Conservation (phyloP, 2,797 vertebrate genomes). For the Phrynocephalus guinanensis region DNA sequence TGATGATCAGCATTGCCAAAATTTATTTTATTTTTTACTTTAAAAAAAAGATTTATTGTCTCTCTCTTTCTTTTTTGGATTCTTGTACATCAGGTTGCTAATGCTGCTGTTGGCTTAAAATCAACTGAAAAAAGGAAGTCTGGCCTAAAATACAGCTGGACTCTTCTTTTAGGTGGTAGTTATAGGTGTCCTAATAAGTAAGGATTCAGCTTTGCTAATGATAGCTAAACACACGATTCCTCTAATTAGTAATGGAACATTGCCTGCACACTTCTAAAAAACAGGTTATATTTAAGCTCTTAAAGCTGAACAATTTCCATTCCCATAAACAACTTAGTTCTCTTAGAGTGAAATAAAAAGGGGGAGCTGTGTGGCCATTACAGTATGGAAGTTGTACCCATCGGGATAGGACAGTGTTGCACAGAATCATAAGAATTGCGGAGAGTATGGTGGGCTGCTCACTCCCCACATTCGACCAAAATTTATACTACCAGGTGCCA, state of each 20-base stretch:
- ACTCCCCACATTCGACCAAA: too few relatives aligned
- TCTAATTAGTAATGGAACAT: not conserved
- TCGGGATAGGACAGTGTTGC: too few relatives aligned
- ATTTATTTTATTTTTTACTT: not conserved
- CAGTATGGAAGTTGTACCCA: too few relatives aligned
- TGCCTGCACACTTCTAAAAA: not conserved
- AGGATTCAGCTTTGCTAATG: not conserved
- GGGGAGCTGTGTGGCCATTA: too few relatives aligned
- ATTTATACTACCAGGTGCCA: too few relatives aligned
- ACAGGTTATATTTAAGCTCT: not conserved
- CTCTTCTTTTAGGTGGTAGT: not conserved
- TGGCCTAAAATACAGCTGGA: conserved; percentile 34
- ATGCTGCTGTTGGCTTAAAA: conserved; percentile 61
- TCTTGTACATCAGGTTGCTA: conserved; percentile 41
- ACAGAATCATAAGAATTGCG: too few relatives aligned
- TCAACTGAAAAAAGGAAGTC: conserved; percentile 27
- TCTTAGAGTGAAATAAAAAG: too few relatives aligned
- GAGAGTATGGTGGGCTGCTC: too few relatives aligned
- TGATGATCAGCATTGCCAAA: conserved; percentile 49
- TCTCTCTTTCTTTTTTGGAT: conserved; percentile 39
- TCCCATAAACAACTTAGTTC: not conserved
- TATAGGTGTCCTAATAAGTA: not conserved
- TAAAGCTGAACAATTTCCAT: not conserved
- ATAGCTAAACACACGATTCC: not conserved
- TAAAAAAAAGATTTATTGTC: conserved; percentile 60